A percentile compares a stretch with the other conserved stretches of the same genome.
These are phyloP conservation scores for Oceanodroma tethys DNA, from an alignment of 2,113 vertebrate genomes.

Conservation along the genomic window DNA sequence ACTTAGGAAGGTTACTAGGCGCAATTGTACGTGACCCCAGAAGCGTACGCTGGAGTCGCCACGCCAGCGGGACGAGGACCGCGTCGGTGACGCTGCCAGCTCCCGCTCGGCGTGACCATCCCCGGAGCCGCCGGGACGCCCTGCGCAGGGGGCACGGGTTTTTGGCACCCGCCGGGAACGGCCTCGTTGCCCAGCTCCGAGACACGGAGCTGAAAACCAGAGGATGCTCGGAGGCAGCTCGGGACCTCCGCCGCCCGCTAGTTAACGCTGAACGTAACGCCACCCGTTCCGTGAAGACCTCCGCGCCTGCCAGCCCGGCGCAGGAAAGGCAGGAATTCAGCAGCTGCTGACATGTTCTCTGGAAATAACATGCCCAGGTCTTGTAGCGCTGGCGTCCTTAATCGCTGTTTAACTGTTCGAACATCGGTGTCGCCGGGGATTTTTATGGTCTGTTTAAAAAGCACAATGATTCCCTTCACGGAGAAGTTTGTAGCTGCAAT, in stretches of 20 bases:
- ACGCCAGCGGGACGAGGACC: neutral
- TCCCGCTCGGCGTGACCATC: neutral
- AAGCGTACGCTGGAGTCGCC: neutral
- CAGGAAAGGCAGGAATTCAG: neutral
- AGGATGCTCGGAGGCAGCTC: neutral
- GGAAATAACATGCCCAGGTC: neutral
- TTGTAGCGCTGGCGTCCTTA: neutral
- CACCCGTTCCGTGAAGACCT: neutral
- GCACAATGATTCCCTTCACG: neutral
- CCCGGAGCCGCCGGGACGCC: neutral
- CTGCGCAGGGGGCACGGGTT: neutral
- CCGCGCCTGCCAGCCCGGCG: neutral
- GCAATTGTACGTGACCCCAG: no score
- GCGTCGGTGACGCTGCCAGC: neutral
- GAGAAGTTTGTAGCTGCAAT: neutral
- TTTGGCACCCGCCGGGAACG: neutral
- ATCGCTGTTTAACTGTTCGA: neutral
- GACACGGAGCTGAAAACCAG: neutral
- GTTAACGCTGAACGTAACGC: neutral
- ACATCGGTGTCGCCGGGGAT: neutral
- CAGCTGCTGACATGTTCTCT: neutral
- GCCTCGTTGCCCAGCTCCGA: neutral
- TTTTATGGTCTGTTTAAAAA: neutral
- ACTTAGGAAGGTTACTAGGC: fast-evolving
- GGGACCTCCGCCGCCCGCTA: fast-evolving